Conservation (phyloP, 30 jellyfish, hydroid and myxozoan species). For the Chrysaora quinquecirrha region DNA sequence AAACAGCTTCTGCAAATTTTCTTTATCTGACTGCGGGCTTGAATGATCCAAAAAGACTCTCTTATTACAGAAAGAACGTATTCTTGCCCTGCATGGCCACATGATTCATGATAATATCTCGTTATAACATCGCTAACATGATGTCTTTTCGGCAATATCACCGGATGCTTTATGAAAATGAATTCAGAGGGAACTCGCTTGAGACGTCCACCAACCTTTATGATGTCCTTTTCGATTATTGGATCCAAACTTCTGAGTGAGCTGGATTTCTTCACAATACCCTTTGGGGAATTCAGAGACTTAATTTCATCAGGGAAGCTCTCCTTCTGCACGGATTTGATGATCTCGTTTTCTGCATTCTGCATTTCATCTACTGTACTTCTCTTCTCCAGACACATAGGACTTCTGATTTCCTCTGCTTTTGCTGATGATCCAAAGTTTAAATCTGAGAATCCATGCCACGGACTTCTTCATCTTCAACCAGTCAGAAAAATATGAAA, state of each 20-base stretch:
- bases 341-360: slow-evolving; percentile 35
- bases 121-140: slow-evolving; percentile 37
- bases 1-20: slow-evolving; percentile 31
- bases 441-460: slow-evolving; percentile 20
- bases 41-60: slow-evolving; percentile 42
- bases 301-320: slow-evolving; percentile 25
- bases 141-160: slow-evolving; percentile 54
- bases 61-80: slow-evolving; percentile 42
- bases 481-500: slow-evolving; percentile 18
- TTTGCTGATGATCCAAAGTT: background rate
- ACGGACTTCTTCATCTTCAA: background rate
- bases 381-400: background rate
- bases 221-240: slow-evolving; percentile 22
- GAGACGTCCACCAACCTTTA: slow-evolving; percentile 71
- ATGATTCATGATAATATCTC: slow-evolving; percentile 34
- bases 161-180: slow-evolving; percentile 42
- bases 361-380: slow-evolving; percentile 10
- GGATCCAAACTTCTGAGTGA: slow-evolving; percentile 20
- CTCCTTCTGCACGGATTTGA: slow-evolving; percentile 38
- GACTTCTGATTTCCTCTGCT: background rate
- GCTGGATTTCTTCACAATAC: slow-evolving; percentile 3
- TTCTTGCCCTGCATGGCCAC: slow-evolving; percentile 58
- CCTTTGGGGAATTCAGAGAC: slow-evolving; percentile 2
- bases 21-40: slow-evolving; percentile 34
- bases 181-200: slow-evolving; percentile 12